These are phyloP conservation scores for Phymorhynchus buccinoides DNA, from an alignment of 1,140 invertebrate species.

Conservation along the genomic window DNA sequence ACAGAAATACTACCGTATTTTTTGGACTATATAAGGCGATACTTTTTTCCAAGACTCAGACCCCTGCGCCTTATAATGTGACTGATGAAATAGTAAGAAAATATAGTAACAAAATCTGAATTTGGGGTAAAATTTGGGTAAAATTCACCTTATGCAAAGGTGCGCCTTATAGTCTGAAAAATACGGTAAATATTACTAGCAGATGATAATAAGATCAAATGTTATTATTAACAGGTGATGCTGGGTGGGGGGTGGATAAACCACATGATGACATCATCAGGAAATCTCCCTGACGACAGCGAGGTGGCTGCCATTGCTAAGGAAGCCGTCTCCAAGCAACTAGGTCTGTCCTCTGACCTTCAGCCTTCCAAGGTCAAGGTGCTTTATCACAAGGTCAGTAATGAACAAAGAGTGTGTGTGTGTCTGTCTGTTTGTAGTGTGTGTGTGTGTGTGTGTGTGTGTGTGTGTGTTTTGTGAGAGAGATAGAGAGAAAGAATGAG, in stretches of 20 bases:
- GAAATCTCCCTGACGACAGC: no score
- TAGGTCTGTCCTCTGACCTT: neutral
- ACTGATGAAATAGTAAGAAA: no score
- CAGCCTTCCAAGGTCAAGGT: no score
- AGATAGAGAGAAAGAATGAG: slow-evolving; percentile 87
- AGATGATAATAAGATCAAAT: no score
- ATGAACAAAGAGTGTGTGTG: neutral
- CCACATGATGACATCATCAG: slow-evolving; percentile 85
- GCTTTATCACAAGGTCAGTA: no score
- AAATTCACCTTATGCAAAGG: neutral
- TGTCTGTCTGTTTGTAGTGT: neutral
- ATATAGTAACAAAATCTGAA: no score
- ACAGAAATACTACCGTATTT: no score
- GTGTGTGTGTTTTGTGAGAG: slow-evolving; percentile 80
- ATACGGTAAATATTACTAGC: no score
- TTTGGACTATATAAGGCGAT: no score
- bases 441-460: neutral
- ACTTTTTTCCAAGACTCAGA: neutral
- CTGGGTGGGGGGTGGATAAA: slow-evolving; percentile 92
- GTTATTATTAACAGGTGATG: no score
- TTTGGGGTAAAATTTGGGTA: no score
- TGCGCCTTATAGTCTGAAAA: slow-evolving; percentile 38
- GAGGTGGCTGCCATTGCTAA: no score
- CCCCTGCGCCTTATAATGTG: neutral
- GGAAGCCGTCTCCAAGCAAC: neutral